Evolutionary conservation across 2,888 invertebrate genomes (phyloP).

Genomic region (Xanthorhoe spadicearia): DNA sequence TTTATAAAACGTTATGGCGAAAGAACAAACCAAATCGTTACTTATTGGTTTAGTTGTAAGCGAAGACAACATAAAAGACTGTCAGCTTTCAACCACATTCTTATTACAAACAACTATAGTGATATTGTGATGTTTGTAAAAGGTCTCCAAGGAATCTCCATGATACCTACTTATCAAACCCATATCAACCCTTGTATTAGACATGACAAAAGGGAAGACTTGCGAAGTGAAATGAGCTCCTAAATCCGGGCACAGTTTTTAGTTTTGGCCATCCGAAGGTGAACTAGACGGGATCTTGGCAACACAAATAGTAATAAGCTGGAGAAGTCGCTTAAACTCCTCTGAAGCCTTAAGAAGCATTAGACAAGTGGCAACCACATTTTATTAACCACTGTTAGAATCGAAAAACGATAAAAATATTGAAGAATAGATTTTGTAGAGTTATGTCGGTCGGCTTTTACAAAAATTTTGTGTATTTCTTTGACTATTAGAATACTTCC

Average conservation of each 20-base stretch:
- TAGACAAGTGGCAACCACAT: slow-evolving; percentile 17
- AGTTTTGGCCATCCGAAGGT: slow-evolving; percentile 49
- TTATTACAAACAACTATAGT: background rate
- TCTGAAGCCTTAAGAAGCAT: slow-evolving; percentile 43
- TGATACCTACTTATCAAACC: slow-evolving; percentile 20
- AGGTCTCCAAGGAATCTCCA: background rate
- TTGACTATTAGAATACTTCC: too few species aligned
- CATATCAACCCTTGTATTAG: slow-evolving; percentile 28
- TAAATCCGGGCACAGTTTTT: slow-evolving; percentile 40
- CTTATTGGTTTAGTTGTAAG: too few species aligned
- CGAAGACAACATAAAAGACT: too few species aligned
- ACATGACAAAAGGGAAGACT: slow-evolving; percentile 29
- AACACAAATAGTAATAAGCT: slow-evolving; percentile 81
- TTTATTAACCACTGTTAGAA: background rate
- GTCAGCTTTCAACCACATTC: too few species aligned
- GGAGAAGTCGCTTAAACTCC: slow-evolving; percentile 70
- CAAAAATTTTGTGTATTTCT: too few species aligned
- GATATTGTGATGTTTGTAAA: background rate
- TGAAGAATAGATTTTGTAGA: background rate
- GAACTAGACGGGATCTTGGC: slow-evolving; percentile 60
- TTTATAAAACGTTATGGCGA: too few species aligned
- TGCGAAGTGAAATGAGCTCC: slow-evolving; percentile 35
- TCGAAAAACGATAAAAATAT: background rate
- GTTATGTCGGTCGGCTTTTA: background rate
- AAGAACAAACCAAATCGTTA: too few species aligned